A percentile compares a stretch with the other conserved stretches of the same genome.
phyloP scores from a whole-genome alignment of 2,888 invertebrate species.

The Myopa tessellatipennis region DNA sequence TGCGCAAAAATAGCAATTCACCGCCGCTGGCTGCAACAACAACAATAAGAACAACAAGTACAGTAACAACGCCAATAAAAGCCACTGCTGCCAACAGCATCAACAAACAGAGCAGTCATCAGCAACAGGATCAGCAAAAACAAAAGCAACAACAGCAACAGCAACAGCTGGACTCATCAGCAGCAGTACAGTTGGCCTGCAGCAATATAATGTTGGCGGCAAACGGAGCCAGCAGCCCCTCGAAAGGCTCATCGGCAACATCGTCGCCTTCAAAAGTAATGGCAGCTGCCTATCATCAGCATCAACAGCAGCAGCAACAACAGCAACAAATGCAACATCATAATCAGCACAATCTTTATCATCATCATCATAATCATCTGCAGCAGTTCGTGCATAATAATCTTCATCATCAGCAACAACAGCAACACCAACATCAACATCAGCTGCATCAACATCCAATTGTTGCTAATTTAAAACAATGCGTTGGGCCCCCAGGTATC shows the following conservation, averaged over 20 bases:
- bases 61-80: not conserved
- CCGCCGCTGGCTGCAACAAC: slow-evolving; percentile 48
- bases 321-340: slow-evolving; percentile 38
- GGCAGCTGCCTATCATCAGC: slow-evolving; percentile 28
- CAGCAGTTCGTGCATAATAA: slow-evolving; percentile 40
- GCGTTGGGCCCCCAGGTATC: slow-evolving; percentile 41
- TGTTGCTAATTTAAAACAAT: slow-evolving; percentile 53
- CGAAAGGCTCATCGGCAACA: slow-evolving; percentile 51
- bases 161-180: slow-evolving; percentile 32
- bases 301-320: slow-evolving; percentile 37
- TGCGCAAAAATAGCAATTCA: slow-evolving; percentile 53
- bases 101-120: slow-evolving; percentile 32
- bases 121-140: slow-evolving; percentile 42
- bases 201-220: slow-evolving; percentile 42
- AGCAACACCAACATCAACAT: slow-evolving; percentile 45
- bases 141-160: slow-evolving; percentile 42
- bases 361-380: slow-evolving; percentile 46
- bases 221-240: slow-evolving; percentile 23
- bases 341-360: slow-evolving; percentile 36
- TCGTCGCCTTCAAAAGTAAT: slow-evolving; percentile 51
- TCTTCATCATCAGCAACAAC: slow-evolving; percentile 45
- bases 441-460: slow-evolving; percentile 51
- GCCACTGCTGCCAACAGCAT: slow-evolving; percentile 37
- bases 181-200: slow-evolving; percentile 41
- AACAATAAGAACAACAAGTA: not conserved